Base-by-base conservation (phyloP, 2,888 invertebrate genomes). In the Chelonus formosanus region DNA sequence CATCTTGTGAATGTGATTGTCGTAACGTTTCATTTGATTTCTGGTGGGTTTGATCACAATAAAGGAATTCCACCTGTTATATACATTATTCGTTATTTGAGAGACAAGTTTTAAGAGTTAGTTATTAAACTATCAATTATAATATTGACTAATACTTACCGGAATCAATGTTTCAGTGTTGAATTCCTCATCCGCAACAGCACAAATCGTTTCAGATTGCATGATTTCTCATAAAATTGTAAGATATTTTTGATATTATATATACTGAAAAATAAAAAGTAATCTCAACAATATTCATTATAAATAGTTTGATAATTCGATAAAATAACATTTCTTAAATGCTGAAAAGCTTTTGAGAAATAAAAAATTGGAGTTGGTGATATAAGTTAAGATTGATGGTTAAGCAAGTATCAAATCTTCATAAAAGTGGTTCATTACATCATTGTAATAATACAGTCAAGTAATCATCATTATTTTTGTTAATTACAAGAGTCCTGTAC, bases 141-240 rank as follows among this genome's bases (percentile, higher is more conserved):
- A 36, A 45, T 2, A 20, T 20, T 20, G 20, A 20, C 20, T 20
- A 65, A 61, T 71, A 78, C 83, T 78, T 74, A 86, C 86, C 53
- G 86, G 86, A 69, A 86, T 85, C 59, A 86, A 78, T 35, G 84
- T 82, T 34, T 84, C 80, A 36, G 80, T 76, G 68, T 84, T 83
- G 62, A 85, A 73, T 59, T 78, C 78, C 66, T 83, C 81, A 60
- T 84, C 81, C 69, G 80, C 80, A 70, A 81, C 82, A 55, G 80
- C 69, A 69, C 82, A 81, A 68, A 85, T 81, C 69, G 78, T 81
- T 67, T 83, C 84, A 54, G 82, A 76, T 75, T 84, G 83, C 84
- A 84, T 84, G 65, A 20, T 53, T 61, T 10, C 52, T 56, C 40
- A 31, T 43, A 20, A 36, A 70, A 69, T 68, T 70, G 67, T 44